Evolutionary conservation across 2,113 vertebrate genomes (phyloP).

Genomic region (Hippocampus mohnikei): DNA sequence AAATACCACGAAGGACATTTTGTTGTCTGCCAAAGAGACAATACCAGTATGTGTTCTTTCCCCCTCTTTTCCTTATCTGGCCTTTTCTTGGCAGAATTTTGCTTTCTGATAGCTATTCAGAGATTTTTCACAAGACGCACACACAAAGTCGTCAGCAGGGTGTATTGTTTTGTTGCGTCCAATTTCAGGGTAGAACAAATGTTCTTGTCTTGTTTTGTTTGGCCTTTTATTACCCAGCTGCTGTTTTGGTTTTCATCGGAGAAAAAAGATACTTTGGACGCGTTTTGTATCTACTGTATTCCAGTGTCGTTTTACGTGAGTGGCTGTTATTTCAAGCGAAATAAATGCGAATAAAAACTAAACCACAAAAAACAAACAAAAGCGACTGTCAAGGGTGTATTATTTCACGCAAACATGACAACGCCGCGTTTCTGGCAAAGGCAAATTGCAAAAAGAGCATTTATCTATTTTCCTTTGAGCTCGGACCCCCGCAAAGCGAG

Average conservation of each 20-base stretch:
- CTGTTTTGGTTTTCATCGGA: constrained; percentile 35
- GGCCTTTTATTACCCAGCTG: constrained; percentile 29
- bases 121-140: constrained; percentile 27
- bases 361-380: constrained; percentile 26
- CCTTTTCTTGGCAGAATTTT: constrained; percentile 43
- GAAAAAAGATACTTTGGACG: constrained; percentile 41
- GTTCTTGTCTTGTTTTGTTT: constrained; percentile 37
- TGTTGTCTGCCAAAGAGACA: constrained; percentile 63
- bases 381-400: constrained; percentile 14
- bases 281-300: constrained; percentile 63
- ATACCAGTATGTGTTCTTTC: constrained; percentile 57
- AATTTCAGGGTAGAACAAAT: constrained; percentile 56
- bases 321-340: constrained; percentile 70
- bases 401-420: constrained; percentile 17
- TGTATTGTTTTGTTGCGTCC: constrained; percentile 25
- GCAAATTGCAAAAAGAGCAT: background rate
- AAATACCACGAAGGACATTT: constrained; percentile 39
- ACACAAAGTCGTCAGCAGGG: constrained; percentile 21
- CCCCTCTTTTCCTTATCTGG: constrained; percentile 34
- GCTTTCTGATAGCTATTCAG: constrained; percentile 37
- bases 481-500: too few relatives aligned
- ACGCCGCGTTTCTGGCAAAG: background rate
- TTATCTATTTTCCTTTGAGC: too few relatives aligned
- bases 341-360: constrained; percentile 48
- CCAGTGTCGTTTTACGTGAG: constrained; percentile 65